phyloP scores from a whole-genome alignment of 1,140 invertebrate species.

The Conopomorpha cramerella region DNA sequence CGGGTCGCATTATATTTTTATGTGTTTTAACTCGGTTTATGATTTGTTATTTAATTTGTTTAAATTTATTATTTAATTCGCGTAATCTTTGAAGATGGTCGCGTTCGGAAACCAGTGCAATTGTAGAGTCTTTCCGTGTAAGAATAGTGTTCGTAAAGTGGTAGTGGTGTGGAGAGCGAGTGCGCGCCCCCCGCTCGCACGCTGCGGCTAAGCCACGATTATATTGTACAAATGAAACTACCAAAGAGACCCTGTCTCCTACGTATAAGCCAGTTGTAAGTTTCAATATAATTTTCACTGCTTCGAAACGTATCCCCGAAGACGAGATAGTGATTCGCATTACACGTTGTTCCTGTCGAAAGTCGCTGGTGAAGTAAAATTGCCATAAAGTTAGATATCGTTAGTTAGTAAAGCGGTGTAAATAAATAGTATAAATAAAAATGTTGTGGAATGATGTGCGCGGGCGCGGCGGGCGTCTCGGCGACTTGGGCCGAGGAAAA shows the following conservation, averaged over 20 bases:
- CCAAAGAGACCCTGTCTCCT: conserved; percentile 64
- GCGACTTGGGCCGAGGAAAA: conserved; percentile 48
- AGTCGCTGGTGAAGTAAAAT: conserved; percentile 58
- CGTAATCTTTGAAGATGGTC: conserved; percentile 50
- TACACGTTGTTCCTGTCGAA: conserved; percentile 45
- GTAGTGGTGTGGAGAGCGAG: conserved; percentile 47
- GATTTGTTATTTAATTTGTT: conserved; percentile 55
- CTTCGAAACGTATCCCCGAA: no score
- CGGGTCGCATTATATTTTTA: conserved; percentile 57
- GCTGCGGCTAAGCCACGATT: conserved; percentile 33
- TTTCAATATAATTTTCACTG: no score
- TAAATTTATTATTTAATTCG: conserved; percentile 52
- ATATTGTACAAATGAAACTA: conserved; percentile 63
- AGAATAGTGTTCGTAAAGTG: conserved; percentile 48
- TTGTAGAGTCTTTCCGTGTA: conserved; percentile 58
- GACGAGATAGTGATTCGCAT: background rate
- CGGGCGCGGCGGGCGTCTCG: conserved; percentile 31
- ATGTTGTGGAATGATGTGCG: conserved; percentile 36
- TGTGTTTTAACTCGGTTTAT: conserved; percentile 37
- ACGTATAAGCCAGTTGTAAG: conserved; percentile 53
- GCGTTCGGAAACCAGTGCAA: conserved; percentile 57
- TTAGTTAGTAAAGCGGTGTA: conserved; percentile 48
- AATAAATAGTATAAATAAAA: conserved; percentile 50
- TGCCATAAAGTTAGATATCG: conserved; percentile 58
- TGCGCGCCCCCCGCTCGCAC: conserved; percentile 18